Percentiles rank a stretch among this genome's conserved stretches.
phyloP scores from a whole-genome alignment of 2,113 vertebrate species.

The Gnathonemus longibarbis region DNA sequence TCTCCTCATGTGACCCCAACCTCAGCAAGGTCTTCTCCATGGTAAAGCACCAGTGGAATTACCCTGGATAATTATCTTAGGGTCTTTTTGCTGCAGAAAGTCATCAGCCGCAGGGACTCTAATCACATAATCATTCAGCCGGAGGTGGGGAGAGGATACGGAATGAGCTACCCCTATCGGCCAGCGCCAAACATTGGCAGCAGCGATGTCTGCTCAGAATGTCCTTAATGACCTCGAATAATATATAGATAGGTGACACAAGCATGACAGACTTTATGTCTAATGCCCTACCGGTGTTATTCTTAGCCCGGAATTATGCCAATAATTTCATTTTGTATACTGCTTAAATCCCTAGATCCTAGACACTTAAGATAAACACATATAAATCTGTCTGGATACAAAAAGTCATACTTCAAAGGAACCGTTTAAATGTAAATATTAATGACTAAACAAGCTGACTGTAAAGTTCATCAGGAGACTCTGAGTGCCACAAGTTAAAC shows the following conservation, averaged over 20 bases:
- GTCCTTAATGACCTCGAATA: neutral
- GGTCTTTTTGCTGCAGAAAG: neutral
- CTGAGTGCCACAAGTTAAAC: neutral
- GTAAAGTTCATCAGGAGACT: neutral
- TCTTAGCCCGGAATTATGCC: neutral
- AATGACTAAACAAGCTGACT: neutral
- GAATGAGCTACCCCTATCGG: neutral
- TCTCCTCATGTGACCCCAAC: neutral
- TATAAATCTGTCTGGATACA: neutral
- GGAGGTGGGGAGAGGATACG: neutral
- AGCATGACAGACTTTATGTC: neutral
- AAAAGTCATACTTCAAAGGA: neutral
- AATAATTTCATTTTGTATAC: neutral
- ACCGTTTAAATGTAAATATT: neutral
- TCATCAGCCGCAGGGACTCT: constrained; percentile 6
- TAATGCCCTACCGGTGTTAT: neutral
- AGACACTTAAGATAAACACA: neutral
- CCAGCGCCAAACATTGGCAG: neutral
- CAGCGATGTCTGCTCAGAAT: neutral
- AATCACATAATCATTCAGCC: neutral
- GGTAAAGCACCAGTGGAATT: neutral
- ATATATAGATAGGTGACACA: neutral
- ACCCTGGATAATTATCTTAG: constrained; percentile 5
- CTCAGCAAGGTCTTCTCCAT: neutral
- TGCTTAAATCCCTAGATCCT: neutral